Evolutionary conservation across 2,797 vertebrate genomes (phyloP).

Genomic region (Sebastes alutus): DNA sequence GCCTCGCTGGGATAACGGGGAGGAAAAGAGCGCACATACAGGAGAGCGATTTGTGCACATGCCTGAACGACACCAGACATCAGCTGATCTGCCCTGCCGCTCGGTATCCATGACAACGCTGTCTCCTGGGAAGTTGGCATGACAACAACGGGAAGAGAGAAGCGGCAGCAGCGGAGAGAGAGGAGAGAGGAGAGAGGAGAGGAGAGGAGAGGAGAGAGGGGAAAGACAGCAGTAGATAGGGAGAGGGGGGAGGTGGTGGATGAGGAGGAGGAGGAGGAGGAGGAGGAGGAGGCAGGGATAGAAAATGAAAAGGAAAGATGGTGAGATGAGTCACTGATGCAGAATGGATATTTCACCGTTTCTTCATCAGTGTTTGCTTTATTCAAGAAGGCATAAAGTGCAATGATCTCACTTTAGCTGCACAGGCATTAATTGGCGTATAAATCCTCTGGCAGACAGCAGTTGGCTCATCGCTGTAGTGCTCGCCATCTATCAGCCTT

Average conservation of each 20-base stretch:
- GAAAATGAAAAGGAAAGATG: conserved; percentile 14
- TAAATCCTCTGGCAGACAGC: conserved; percentile 50
- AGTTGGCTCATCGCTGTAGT: conserved; percentile 25
- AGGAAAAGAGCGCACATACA: conserved; percentile 50
- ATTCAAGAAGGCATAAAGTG: not conserved
- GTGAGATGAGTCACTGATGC: conserved; percentile 10
- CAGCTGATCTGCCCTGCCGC: conserved; percentile 88
- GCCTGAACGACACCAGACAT: conserved; percentile 83
- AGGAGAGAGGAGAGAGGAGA: conserved; percentile 17
- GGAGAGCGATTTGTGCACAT: conserved; percentile 70
- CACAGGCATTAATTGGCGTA: conserved; percentile 16
- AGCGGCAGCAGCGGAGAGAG: conserved; percentile 8
- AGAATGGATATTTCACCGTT: not conserved
- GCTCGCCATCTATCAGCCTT: conserved; percentile 26
- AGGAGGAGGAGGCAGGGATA: conserved; percentile 17
- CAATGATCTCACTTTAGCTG: conserved; percentile 13
- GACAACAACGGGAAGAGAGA: conserved; percentile 76
- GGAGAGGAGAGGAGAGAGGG: not conserved
- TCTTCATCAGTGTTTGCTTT: not conserved
- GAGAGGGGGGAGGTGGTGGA: conserved; percentile 5
- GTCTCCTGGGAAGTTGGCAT: conserved; percentile 87
- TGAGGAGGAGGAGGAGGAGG: not conserved
- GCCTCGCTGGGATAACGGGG: not conserved
- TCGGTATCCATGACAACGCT: conserved; percentile 91
- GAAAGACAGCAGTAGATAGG: conserved; percentile 32